Conservation (phyloP, 2,113 vertebrate genomes). For the Butorides virescens region DNA sequence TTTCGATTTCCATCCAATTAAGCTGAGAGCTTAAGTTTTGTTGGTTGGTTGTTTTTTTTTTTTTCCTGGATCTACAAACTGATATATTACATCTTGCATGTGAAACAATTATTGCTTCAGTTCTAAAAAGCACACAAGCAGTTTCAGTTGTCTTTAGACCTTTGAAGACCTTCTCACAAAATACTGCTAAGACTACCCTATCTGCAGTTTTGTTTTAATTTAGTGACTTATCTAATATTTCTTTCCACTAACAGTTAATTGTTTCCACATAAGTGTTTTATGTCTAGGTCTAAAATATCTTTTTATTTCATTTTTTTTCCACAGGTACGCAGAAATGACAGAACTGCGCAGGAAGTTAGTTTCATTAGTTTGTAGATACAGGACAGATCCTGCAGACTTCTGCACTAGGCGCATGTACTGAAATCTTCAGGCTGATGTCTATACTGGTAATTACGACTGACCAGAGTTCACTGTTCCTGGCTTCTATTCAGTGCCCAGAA, state of each 20-base stretch:
- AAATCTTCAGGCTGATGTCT: not conserved
- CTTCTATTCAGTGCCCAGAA: not conserved
- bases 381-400: not conserved
- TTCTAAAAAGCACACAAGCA: not conserved
- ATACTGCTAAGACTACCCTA: not conserved
- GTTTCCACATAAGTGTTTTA: not conserved
- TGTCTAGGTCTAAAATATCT: not conserved
- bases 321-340: not conserved
- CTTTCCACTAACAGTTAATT: not conserved
- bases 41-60: not conserved
- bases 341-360: not conserved
- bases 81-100: not conserved
- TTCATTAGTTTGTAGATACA: not conserved
- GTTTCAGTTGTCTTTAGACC: not conserved
- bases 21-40: not conserved
- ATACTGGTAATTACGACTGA: not conserved
- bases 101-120: not conserved
- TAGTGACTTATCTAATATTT: not conserved
- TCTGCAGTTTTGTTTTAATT: not conserved
- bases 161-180: not conserved
- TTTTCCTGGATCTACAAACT: not conserved
- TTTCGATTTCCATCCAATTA: constrained; percentile 2
- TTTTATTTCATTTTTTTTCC: not conserved
- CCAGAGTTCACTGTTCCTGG: not conserved
- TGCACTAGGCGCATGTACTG: not conserved